phyloP scores from a whole-genome alignment of 2,113 vertebrate genomes.

The Colius striatus region DNA sequence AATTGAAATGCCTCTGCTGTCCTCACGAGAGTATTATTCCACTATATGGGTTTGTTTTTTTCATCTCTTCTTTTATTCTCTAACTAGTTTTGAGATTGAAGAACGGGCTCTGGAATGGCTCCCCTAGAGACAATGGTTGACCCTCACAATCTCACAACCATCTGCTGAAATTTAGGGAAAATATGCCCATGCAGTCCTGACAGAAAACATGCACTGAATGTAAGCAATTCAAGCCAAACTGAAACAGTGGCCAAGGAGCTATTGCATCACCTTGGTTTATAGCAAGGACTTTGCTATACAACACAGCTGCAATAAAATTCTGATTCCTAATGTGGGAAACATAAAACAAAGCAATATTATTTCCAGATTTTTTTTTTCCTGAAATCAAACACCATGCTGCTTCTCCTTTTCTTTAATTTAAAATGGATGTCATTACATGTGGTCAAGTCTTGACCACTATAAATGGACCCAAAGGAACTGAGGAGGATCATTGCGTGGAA shows the following conservation, averaged over 20 bases:
- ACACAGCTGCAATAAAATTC: background rate
- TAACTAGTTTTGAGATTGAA: background rate
- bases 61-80: background rate
- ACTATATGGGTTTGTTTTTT: background rate
- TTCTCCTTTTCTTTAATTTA: constrained; percentile 29
- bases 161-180: constrained; percentile 19
- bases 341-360: background rate
- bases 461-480: constrained; percentile 6
- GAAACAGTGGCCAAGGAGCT: background rate
- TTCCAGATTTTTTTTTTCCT: background rate
- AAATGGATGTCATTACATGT: constrained; percentile 8
- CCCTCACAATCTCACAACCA: constrained; percentile 30
- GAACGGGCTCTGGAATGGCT: background rate
- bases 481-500: background rate
- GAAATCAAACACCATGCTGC: rapidly evolving
- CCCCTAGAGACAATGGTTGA: background rate
- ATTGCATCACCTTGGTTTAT: background rate
- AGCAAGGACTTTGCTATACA: background rate
- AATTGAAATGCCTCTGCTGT: background rate
- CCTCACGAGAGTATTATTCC: background rate
- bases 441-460: constrained; percentile 9
- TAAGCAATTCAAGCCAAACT: background rate
- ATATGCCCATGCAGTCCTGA: background rate
- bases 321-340: background rate
- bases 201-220: background rate